These are phyloP conservation scores for Rhegmatorhina hoffmannsi DNA, from an alignment of 2,113 vertebrate species.

Conservation along the genomic window DNA sequence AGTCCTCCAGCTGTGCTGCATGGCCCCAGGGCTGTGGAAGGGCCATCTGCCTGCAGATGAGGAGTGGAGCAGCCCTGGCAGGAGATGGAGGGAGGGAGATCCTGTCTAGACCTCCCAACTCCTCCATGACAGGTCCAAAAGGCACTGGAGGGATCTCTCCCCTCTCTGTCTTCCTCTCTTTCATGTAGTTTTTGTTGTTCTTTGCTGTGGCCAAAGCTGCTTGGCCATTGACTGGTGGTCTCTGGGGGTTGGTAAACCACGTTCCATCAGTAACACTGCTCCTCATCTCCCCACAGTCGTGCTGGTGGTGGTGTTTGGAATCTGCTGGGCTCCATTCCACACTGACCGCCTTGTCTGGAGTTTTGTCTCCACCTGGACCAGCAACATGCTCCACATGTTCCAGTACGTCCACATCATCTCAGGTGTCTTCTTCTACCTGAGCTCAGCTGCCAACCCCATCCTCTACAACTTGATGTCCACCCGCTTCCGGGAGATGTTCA, in stretches of 20 bases:
- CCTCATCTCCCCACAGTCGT: constrained; percentile 74
- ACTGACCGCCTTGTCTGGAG: constrained; percentile 93
- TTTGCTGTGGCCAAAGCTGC: not conserved
- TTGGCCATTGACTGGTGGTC: not conserved
- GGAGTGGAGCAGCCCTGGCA: not conserved
- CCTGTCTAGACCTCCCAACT: not conserved
- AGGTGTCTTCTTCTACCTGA: constrained; percentile 91
- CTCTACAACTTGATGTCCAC: constrained; percentile 96
- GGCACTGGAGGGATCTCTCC: not conserved
- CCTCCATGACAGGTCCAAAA: not conserved
- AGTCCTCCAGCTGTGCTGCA: not conserved
- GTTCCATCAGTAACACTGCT: not conserved
- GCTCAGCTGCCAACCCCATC: constrained; percentile 89
- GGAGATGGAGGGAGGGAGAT: not conserved
- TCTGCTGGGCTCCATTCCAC: constrained; percentile 97
- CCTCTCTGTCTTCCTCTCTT: not conserved
- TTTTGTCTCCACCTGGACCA: constrained; percentile 82
- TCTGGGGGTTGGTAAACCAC: rapidly evolving
- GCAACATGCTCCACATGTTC: constrained; percentile 77
- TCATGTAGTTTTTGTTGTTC: not conserved
- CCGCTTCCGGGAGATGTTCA: constrained; percentile 92
- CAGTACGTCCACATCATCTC: constrained; percentile 87
- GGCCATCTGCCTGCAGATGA: not conserved
- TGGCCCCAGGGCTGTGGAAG: not conserved
- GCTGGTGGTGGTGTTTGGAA: constrained; percentile 90